A percentile compares a stretch with the other conserved stretches of the same genome.
Evolutionary conservation across 1,140 invertebrate genomes (phyloP).

Genomic region (Pogonomyrmex barbatus): DNA sequence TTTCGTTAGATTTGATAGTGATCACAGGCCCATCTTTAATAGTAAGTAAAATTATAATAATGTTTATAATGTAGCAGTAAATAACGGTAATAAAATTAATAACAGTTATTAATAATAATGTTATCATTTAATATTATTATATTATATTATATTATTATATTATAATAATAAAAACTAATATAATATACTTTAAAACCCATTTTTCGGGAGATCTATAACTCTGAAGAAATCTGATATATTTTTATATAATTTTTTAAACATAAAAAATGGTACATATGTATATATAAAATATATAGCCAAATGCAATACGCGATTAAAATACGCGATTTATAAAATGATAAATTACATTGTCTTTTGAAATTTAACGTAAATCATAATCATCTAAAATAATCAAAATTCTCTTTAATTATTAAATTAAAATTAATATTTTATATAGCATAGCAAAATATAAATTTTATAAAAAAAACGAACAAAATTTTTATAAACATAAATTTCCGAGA

Average conservation of each 20-base stretch:
- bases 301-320: neutral
- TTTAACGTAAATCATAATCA: neutral
- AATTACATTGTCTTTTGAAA: neutral
- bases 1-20: constrained; percentile 89
- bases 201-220: neutral
- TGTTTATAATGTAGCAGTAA: no score
- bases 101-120: neutral
- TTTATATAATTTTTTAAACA: neutral
- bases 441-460: constrained; percentile 3
- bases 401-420: neutral
- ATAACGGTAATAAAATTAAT: no score
- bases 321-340: neutral
- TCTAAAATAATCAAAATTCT: neutral
- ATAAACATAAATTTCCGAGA: neutral
- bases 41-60: constrained; percentile 84
- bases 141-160: constrained; percentile 1
- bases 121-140: neutral
- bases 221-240: neutral
- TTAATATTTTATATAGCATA: neutral
- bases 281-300: neutral
- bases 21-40: constrained; percentile 89
- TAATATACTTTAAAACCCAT: neutral
- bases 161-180: neutral
- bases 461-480: neutral
- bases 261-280: neutral